These are phyloP conservation scores for Nibea albiflora DNA, from an alignment of 2,113 vertebrate genomes.

Conservation along the genomic window DNA sequence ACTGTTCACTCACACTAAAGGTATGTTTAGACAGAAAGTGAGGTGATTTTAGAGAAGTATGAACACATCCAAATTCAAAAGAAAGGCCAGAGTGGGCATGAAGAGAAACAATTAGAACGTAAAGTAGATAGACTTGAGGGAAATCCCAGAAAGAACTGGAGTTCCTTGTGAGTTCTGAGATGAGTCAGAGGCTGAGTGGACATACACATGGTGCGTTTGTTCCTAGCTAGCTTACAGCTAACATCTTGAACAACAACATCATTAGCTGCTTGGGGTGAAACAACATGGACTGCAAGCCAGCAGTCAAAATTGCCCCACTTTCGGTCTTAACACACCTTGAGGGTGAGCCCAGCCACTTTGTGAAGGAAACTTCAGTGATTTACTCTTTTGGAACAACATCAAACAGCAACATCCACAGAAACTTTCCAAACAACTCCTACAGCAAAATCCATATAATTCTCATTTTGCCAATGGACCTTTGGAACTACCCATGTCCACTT, in stretches of 20 bases:
- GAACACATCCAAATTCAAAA: not conserved
- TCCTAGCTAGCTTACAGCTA: not conserved
- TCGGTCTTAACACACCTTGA: not conserved
- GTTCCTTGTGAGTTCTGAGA: not conserved
- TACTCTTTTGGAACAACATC: not conserved
- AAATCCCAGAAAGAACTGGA: not conserved
- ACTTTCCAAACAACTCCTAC: not conserved
- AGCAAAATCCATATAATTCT: not conserved
- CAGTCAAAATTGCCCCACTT: not conserved
- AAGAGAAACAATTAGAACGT: not conserved
- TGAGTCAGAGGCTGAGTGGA: too few relatives aligned
- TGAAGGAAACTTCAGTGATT: not conserved
- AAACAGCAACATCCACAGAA: constrained; percentile 5
- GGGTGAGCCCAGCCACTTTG: not conserved
- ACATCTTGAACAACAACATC: not conserved
- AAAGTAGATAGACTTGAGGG: not conserved
- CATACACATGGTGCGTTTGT: not conserved
- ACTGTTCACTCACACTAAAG: not conserved
- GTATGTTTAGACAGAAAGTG: not conserved
- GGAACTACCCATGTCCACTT: not conserved
- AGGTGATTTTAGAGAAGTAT: not conserved
- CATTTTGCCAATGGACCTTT: not conserved
- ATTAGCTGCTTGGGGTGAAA: not conserved
- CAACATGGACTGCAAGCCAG: not conserved
- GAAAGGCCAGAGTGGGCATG: not conserved